Conservation (phyloP, 2,797 vertebrate species). For the Hyperoplus lanceolatus region DNA sequence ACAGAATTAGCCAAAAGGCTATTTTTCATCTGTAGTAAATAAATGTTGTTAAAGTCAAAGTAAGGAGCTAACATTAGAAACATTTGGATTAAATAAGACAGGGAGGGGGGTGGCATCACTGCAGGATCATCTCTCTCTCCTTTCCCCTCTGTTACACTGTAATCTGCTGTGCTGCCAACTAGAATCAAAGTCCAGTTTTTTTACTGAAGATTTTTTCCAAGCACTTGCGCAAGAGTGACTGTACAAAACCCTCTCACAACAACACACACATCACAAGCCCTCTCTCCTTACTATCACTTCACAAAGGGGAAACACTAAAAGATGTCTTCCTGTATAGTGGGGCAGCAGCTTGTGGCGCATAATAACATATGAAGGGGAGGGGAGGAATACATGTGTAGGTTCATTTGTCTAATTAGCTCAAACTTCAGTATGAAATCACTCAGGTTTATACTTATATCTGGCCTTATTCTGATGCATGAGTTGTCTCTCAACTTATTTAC, state of each 20-base stretch:
- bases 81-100: neutral
- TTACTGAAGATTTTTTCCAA: constrained; percentile 69
- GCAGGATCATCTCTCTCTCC: constrained; percentile 48
- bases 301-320: neutral
- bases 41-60: neutral
- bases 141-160: constrained; percentile 71
- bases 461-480: neutral
- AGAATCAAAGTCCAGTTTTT: constrained; percentile 84
- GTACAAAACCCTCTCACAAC: constrained; percentile 16
- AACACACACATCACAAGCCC: constrained; percentile 2
- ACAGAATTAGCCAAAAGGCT: too few relatives aligned
- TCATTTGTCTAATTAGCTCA: neutral
- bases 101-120: constrained; percentile 9
- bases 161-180: constrained; percentile 76
- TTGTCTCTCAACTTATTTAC: neutral
- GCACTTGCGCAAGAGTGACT: constrained; percentile 71
- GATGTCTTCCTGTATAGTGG: neutral
- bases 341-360: neutral
- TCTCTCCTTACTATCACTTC: neutral
- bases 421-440: neutral
- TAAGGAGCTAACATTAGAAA: neutral
- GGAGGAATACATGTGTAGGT: neutral
- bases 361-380: neutral
- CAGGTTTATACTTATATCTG: neutral
- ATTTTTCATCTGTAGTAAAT: neutral